These are phyloP conservation scores for Takifugu ocellatus DNA, from an alignment of 2,797 vertebrate species.

Conservation along the genomic window DNA sequence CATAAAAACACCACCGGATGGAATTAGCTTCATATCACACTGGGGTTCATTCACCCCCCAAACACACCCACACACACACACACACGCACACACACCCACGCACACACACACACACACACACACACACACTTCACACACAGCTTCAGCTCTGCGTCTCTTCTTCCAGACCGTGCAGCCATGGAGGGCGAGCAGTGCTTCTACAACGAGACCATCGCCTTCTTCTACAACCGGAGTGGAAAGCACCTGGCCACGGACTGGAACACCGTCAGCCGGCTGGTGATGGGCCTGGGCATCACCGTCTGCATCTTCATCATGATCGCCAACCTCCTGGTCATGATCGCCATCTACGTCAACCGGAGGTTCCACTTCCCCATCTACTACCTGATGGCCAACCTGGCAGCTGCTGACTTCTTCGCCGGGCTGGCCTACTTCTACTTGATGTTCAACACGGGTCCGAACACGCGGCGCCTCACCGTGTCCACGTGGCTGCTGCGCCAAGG, in stretches of 20 bases:
- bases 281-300: slow-evolving; percentile 97
- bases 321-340: slow-evolving; percentile 98
- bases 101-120: neutral
- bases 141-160: slow-evolving; percentile 9
- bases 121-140: neutral
- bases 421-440: slow-evolving; percentile 98
- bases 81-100: neutral
- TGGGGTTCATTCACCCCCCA: slow-evolving; percentile 11
- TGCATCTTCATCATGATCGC: slow-evolving; percentile 99
- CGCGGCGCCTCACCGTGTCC: slow-evolving; percentile 89
- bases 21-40: slow-evolving; percentile 35
- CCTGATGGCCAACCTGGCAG: slow-evolving; percentile 98
- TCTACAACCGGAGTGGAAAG: slow-evolving; percentile 96
- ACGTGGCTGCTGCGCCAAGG: slow-evolving; percentile 97
- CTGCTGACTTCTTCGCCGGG: slow-evolving; percentile 98
- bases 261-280: slow-evolving; percentile 93
- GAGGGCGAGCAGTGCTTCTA: slow-evolving; percentile 92
- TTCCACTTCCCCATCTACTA: slow-evolving; percentile 99
- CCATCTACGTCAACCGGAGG: slow-evolving; percentile 97
- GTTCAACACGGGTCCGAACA: slow-evolving; percentile 99
- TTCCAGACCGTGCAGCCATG: slow-evolving; percentile 60
- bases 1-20: slow-evolving; percentile 46
- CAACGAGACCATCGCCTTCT: slow-evolving; percentile 97
- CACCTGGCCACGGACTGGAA: slow-evolving; percentile 92
- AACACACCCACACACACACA: slow-evolving; percentile 1